phyloP scores from a whole-genome alignment of 2,888 invertebrate genomes.

The Acheta domesticus region DNA sequence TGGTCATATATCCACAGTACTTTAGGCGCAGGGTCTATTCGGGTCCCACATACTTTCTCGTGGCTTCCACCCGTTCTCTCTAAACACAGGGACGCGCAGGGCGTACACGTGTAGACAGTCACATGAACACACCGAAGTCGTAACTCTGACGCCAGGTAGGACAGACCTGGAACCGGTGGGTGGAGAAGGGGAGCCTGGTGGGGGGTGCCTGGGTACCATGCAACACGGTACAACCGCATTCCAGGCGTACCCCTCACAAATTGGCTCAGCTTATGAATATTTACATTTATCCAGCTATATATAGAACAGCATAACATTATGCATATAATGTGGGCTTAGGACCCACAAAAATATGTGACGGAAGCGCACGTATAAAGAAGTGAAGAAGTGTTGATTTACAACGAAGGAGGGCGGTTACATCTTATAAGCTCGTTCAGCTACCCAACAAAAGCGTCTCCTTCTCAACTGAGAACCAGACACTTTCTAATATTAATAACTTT shows the following conservation, averaged over 20 bases:
- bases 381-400: neutral
- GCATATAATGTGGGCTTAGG: slow-evolving; percentile 10
- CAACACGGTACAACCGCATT: slow-evolving; percentile 9
- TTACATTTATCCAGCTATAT: slow-evolving; percentile 1
- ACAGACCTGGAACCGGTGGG: neutral
- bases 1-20: neutral
- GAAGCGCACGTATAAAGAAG: slow-evolving; percentile 8
- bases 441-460: neutral
- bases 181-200: too few relatives aligned
- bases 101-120: slow-evolving; percentile 18
- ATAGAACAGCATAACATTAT: slow-evolving; percentile 18
- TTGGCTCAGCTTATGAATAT: slow-evolving; percentile 18
- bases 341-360: neutral
- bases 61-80: neutral
- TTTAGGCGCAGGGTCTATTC: neutral
- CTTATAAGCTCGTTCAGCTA: slow-evolving; percentile 1
- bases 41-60: too few relatives aligned
- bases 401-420: neutral
- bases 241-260: neutral
- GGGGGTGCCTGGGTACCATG: neutral
- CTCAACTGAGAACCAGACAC: too few relatives aligned
- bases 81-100: neutral
- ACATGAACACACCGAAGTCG: neutral
- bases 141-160: slow-evolving; percentile 10
- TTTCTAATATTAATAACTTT: too few relatives aligned